These are phyloP conservation scores for Microctonus brassicae DNA, from an alignment of 2,888 invertebrate species.

Conservation along the genomic window DNA sequence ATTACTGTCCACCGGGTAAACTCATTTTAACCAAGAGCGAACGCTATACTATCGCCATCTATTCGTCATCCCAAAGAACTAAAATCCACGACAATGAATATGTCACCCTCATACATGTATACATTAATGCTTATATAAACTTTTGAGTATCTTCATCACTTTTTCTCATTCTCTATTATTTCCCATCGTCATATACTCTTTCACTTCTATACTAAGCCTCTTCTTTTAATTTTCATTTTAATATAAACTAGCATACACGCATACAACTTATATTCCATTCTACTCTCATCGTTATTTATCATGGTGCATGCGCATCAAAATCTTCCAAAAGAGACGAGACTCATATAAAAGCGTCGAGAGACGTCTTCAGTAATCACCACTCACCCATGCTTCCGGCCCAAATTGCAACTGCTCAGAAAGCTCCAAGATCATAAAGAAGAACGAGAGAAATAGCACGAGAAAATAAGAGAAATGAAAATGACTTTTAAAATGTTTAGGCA, in stretches of 20 bases:
- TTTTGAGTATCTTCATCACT: neutral
- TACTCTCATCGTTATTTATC: constrained; percentile 24
- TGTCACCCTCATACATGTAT: neutral
- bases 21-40: constrained; percentile 41
- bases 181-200: neutral
- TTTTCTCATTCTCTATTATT: neutral
- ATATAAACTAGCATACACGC: too few relatives aligned
- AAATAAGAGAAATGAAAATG: neutral
- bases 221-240: neutral
- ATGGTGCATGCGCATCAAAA: neutral
- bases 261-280: neutral
- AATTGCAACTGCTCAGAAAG: constrained; percentile 28
- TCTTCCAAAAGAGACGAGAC: constrained; percentile 18
- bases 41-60: constrained; percentile 58
- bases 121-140: neutral
- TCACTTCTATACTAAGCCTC: neutral
- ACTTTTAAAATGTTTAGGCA: constrained; percentile 13
- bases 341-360: constrained; percentile 33
- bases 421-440: constrained; percentile 14
- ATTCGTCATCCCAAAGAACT: constrained; percentile 52
- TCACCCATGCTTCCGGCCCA: constrained; percentile 27
- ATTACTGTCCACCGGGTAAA: neutral
- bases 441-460: neutral
- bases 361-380: constrained; percentile 30
- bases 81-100: constrained; percentile 46